Conservation (phyloP, 1,140 invertebrate species). For the Lordiphosa mommai region DNA sequence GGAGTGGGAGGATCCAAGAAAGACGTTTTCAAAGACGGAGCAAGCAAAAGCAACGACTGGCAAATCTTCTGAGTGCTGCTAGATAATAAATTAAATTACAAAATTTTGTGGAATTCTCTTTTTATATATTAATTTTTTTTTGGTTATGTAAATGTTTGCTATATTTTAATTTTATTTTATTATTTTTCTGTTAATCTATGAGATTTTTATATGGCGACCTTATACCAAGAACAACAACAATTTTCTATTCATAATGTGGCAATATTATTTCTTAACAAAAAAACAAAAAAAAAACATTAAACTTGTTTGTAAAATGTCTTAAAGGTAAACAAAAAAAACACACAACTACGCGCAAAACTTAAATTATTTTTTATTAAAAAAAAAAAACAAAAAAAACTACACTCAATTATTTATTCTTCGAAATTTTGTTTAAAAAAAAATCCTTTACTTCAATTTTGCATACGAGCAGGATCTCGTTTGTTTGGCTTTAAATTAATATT, state of each 20-base stretch:
- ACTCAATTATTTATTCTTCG: conserved; percentile 62
- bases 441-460: conserved; percentile 63
- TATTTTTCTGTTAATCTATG: conserved; percentile 70
- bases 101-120: conserved; percentile 40
- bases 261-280: conserved; percentile 48
- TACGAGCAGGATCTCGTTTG: conserved; percentile 79
- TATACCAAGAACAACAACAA: not conserved
- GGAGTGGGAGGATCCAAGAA: conserved; percentile 43
- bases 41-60: conserved; percentile 65
- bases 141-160: conserved; percentile 67
- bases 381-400: conserved; percentile 48
- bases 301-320: conserved; percentile 16
- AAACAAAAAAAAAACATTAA: conserved; percentile 8
- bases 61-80: conserved; percentile 70
- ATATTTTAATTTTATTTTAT: conserved; percentile 63
- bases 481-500: conserved; percentile 73
- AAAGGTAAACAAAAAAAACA: conserved; percentile 57
- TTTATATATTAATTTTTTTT: conserved; percentile 45
- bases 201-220: conserved; percentile 66
- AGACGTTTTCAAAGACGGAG: conserved; percentile 72
- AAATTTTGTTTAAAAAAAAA: conserved; percentile 26
- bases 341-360: conserved; percentile 72
- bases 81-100: conserved; percentile 67
- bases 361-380: conserved; percentile 61
- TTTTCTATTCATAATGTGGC: conserved; percentile 57